Percentiles rank a stretch among this genome's conserved stretches.
Evolutionary conservation across 2,113 vertebrate species (phyloP).

Genomic region (Coreoperca whiteheadi): DNA sequence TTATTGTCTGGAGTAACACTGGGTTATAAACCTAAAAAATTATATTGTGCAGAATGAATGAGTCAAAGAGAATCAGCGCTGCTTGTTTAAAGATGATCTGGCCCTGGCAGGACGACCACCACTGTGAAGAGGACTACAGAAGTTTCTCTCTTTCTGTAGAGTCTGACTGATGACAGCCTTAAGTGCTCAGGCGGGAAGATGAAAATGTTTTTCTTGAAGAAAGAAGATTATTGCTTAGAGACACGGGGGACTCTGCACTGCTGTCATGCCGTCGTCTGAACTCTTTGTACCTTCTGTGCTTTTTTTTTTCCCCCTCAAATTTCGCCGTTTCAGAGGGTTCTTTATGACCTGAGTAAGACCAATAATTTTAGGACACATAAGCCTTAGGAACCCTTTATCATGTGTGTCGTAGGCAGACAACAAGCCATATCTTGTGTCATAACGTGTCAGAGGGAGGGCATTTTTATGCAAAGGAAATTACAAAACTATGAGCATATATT

Average conservation of each 20-base stretch:
- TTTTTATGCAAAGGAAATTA: neutral
- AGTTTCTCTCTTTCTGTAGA: neutral
- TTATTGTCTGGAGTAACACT: neutral
- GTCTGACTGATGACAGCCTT: slow-evolving; percentile 5
- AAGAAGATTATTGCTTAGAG: slow-evolving; percentile 16
- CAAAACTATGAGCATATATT: neutral
- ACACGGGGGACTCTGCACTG: neutral
- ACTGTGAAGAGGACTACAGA: neutral
- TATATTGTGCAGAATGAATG: neutral
- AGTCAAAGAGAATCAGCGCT: neutral
- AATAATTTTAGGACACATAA: neutral
- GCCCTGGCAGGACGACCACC: neutral
- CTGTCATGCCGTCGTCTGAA: slow-evolving; percentile 3
- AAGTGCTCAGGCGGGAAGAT: slow-evolving; percentile 5
- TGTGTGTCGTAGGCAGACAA: too few relatives aligned
- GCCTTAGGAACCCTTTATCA: too few relatives aligned
- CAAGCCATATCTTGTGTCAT: neutral
- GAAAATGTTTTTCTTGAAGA: slow-evolving; percentile 23
- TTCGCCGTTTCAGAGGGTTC: neutral
- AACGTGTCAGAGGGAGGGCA: neutral
- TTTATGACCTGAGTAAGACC: neutral
- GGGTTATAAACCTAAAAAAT: neutral
- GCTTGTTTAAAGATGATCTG: neutral
- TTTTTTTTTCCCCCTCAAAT: slow-evolving; percentile 10
- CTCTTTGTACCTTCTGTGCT: neutral